These are phyloP conservation scores for Ptycholaimellus sp. DNA, from an alignment of 2,888 invertebrate genomes.

Conservation along the genomic window DNA sequence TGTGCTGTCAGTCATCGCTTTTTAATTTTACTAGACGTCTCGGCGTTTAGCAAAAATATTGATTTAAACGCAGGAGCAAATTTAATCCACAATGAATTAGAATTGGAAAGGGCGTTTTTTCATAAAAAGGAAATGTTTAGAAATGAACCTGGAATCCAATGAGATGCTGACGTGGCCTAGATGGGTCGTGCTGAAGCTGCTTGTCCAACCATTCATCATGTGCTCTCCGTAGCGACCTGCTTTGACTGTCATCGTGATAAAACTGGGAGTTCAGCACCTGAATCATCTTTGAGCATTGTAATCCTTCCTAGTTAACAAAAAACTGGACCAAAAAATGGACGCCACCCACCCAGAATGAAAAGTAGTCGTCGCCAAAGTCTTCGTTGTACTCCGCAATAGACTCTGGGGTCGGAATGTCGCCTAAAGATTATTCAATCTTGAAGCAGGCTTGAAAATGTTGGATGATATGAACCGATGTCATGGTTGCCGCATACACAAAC, in stretches of 20 bases:
- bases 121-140: not conserved
- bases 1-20: too few species aligned
- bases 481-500: conserved; percentile 36
- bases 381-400: conserved; percentile 20
- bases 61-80: too few species aligned
- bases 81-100: conserved; percentile 1
- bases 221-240: conserved; percentile 11
- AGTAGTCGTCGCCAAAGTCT: conserved; percentile 31
- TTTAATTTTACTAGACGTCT: too few species aligned
- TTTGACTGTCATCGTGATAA: conserved; percentile 19
- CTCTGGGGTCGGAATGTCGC: conserved; percentile 28
- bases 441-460: too few species aligned
- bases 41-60: too few species aligned
- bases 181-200: conserved; percentile 15
- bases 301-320: too few species aligned
- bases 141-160: conserved; percentile 7
- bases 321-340: conserved; percentile 19
- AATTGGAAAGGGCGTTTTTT: not conserved
- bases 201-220: conserved; percentile 30
- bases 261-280: conserved; percentile 33
- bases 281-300: conserved; percentile 13
- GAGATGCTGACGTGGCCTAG: conserved; percentile 5
- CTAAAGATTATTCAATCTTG: too few species aligned
- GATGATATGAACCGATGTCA: too few species aligned
- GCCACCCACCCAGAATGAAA: conserved; percentile 32